Conservation (phyloP, 2,797 vertebrate genomes). For the Crocidura indochinensis region DNA sequence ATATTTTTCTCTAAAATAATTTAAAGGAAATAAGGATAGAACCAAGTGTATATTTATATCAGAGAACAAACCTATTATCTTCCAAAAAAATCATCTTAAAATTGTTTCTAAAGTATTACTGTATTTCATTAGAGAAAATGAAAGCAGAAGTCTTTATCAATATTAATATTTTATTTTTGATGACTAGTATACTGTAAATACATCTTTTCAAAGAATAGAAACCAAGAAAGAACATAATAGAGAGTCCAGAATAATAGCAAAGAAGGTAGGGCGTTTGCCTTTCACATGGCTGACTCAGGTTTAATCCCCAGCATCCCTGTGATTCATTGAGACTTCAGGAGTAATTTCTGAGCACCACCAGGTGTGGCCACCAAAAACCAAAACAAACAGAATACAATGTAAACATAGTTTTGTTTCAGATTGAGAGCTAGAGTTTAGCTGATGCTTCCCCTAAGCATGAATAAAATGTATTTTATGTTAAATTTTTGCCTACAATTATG, state of each 20-base stretch:
- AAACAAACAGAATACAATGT: background rate
- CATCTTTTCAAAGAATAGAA: conserved; percentile 23
- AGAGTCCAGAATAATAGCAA: too few species aligned
- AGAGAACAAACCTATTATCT: background rate
- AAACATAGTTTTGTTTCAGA: background rate
- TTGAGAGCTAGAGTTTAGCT: background rate
- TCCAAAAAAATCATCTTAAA: conserved; percentile 3
- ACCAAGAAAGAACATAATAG: background rate
- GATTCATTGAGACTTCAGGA: too few species aligned
- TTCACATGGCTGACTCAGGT: too few species aligned
- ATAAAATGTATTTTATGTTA: background rate
- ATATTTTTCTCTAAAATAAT: background rate
- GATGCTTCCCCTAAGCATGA: background rate
- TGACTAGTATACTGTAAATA: background rate
- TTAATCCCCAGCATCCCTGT: too few species aligned
- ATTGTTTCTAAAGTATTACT: background rate
- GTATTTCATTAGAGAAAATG: conserved; percentile 1
- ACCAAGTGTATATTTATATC: background rate
- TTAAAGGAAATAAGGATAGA: background rate
- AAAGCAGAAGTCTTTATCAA: conserved; percentile 1
- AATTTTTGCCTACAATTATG: background rate
- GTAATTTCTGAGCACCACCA: too few species aligned
- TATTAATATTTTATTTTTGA: conserved; percentile 30
- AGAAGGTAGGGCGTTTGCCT: too few species aligned
- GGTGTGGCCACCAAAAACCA: too few species aligned